Conservation (phyloP, 1,140 invertebrate species). For the Drosophila quadrilineata region DNA sequence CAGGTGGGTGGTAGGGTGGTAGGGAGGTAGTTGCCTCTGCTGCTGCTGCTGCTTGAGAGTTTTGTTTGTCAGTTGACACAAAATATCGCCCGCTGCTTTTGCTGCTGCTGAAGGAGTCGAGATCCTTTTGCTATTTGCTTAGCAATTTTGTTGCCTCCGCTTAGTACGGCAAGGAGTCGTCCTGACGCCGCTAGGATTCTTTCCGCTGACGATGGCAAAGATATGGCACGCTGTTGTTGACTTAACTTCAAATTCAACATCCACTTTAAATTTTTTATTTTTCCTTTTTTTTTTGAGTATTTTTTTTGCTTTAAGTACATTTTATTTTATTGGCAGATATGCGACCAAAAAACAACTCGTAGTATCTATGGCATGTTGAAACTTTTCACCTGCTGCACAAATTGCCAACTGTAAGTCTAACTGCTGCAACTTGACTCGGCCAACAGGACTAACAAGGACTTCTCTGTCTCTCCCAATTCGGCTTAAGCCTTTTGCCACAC, state of each 20-base stretch:
- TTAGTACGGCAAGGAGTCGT: not conserved
- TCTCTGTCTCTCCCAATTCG: not conserved
- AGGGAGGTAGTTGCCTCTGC: not conserved
- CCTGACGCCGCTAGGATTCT: too few relatives aligned
- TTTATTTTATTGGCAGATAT: not conserved
- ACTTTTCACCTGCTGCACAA: conserved; percentile 23
- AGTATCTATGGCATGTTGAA: conserved; percentile 45
- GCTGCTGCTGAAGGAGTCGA: conserved; percentile 25
- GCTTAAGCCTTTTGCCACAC: conserved; percentile 59
- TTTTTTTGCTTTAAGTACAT: not conserved
- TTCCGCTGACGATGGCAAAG: conserved; percentile 44
- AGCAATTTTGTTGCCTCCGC: conserved; percentile 53
- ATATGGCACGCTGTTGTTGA: conserved; percentile 44
- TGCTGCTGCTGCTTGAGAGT: too few relatives aligned
- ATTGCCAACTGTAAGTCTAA: conserved; percentile 65
- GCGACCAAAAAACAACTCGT: too few relatives aligned
- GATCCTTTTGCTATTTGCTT: conserved; percentile 54
- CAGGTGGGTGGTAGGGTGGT: not conserved
- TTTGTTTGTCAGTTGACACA: conserved; percentile 66
- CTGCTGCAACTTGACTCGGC: too few relatives aligned
- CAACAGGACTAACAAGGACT: conserved; percentile 76
- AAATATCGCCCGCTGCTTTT: conserved; percentile 33
- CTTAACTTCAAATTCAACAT: conserved; percentile 21
- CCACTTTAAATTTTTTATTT: too few relatives aligned
- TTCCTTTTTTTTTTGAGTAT: conserved; percentile 15